phyloP scores from a whole-genome alignment of 2,113 vertebrate genomes.

The Dinomys branickii region DNA sequence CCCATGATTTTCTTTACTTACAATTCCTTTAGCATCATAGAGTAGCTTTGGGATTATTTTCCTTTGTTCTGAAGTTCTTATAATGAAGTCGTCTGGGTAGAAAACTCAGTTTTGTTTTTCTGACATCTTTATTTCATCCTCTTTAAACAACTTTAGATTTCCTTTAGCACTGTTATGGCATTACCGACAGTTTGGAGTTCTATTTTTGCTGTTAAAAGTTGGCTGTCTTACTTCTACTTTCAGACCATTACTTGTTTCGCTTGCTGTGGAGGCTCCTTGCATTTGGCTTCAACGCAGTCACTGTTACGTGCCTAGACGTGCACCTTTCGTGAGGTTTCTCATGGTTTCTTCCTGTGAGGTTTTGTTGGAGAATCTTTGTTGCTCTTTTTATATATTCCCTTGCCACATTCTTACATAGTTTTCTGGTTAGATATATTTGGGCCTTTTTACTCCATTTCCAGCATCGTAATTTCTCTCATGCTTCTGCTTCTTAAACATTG shows the following conservation, averaged over 20 bases:
- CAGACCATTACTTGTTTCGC: background rate
- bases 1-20: background rate
- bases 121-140: conserved; percentile 57
- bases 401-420: background rate
- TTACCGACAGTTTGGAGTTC: conserved; percentile 3
- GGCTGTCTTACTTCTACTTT: background rate
- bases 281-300: background rate
- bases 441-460: background rate
- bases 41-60: background rate
- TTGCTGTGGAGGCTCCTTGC: background rate
- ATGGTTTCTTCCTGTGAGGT: background rate
- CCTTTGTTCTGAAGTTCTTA: conserved; percentile 8
- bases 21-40: background rate
- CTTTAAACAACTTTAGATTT: conserved; percentile 25
- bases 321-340: background rate
- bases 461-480: background rate
- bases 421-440: background rate
- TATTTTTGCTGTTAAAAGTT: background rate
- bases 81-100: conserved; percentile 28
- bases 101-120: conserved; percentile 42
- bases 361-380: background rate
- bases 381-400: accelerated
- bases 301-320: background rate
- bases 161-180: background rate
- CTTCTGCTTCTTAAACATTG: background rate